phyloP scores from a whole-genome alignment of 1,140 invertebrate genomes.

The Papilio xuthus region DNA sequence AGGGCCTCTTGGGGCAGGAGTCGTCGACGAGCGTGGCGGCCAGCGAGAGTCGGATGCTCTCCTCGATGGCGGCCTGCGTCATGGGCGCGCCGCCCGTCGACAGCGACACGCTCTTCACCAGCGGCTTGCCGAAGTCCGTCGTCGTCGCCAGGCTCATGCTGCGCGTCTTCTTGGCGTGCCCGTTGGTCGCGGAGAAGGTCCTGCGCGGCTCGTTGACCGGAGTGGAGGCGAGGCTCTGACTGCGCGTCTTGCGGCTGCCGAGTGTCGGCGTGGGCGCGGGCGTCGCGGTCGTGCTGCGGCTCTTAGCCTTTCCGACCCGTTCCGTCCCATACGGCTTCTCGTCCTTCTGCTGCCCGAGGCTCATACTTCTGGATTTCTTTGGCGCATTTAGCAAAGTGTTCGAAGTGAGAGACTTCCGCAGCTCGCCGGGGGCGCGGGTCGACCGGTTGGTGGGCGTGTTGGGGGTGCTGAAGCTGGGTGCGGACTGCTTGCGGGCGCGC shows the following conservation, averaged over 20 bases:
- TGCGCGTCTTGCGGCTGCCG: constrained; percentile 54
- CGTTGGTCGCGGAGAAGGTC: constrained; percentile 48
- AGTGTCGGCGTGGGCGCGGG: constrained; percentile 49
- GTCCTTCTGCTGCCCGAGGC: constrained; percentile 58
- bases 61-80: constrained; percentile 79
- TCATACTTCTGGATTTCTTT: constrained; percentile 74
- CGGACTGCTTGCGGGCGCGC: constrained; percentile 66
- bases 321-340: constrained; percentile 65
- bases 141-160: constrained; percentile 71
- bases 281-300: constrained; percentile 46
- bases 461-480: constrained; percentile 71
- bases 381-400: constrained; percentile 51
- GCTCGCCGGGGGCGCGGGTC: constrained; percentile 62
- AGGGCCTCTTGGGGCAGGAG: constrained; percentile 77
- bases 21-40: constrained; percentile 69
- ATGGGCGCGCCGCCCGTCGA: constrained; percentile 53
- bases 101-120: constrained; percentile 61
- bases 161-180: constrained; percentile 64
- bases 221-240: constrained; percentile 70
- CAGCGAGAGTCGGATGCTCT: constrained; percentile 71
- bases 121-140: constrained; percentile 50
- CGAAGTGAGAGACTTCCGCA: constrained; percentile 69
- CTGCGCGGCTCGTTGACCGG: constrained; percentile 61
- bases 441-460: constrained; percentile 61
- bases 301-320: constrained; percentile 52